Evolutionary conservation across 2,888 invertebrate species (phyloP), one percentile per base, ranked within the genome.

Genomic region (Willowsia nigromaculata): DNA sequence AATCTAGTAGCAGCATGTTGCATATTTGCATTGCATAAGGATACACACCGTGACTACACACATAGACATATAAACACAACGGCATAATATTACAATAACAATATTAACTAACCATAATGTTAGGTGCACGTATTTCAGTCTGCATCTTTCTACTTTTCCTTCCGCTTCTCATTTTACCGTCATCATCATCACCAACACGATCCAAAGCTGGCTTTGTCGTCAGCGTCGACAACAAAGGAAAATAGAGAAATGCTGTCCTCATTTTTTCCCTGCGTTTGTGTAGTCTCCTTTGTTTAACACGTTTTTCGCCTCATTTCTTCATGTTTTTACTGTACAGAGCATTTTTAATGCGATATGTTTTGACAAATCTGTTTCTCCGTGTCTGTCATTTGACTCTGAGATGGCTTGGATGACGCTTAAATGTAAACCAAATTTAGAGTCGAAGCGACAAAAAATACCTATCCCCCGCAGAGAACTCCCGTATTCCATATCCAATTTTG

Each of bases 381-480:
- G 47, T 74, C 56, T 83, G 83, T 65, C 68, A 1, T 30, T 82
- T 50, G 50, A 33, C 13, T 68, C 74, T 11, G 84, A 71, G 85
- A 78, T 62, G 85, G 59, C 18, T 65, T 6, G 53, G 22, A 47
- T 50, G 68, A 65, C 53, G 27, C 9, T 11, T 59, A 27, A 43
- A 85, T 25, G 40, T 25, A 62, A 18, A 6, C 27, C 25, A 65
- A 78, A 85, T 40, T 62, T 47, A 65, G 13, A 50, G 25, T 27
- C 1, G 37, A 33, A 50, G 27, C 22, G 6, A 18, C 62, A 40
- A 59, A 43, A 85, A 47, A 13, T 22, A 0, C 25, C 37, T 78
- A 62, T 59, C 76, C 76, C 78, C 85, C 76, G 30, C 78, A 59
- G 85, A 76, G 68, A 82, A 43, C 84, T 84, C 84, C 74, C 74